These are phyloP conservation scores for Lysandra coridon DNA, from an alignment of 2,888 invertebrate species.

Conservation along the genomic window DNA sequence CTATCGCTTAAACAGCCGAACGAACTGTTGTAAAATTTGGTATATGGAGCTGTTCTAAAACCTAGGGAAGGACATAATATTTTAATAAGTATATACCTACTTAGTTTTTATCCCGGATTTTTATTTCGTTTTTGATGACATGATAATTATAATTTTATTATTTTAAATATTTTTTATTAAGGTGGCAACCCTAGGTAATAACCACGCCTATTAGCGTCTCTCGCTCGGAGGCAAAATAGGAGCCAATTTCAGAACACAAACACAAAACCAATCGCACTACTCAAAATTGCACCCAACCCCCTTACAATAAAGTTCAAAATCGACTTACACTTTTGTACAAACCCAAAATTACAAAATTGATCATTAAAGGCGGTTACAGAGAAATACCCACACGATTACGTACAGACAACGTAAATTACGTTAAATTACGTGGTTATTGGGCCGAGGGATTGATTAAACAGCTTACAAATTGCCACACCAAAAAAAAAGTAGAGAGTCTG, in stretches of 20 bases:
- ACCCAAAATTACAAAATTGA: conserved; percentile 21
- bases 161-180: conserved; percentile 1
- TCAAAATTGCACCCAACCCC: background rate
- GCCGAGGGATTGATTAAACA: conserved; percentile 22
- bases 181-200: conserved; percentile 54
- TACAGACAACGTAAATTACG: conserved; percentile 22
- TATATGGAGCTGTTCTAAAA: no score
- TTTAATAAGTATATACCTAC: no score
- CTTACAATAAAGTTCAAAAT: conserved; percentile 53
- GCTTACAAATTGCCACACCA: conserved; percentile 12
- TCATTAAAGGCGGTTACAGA: conserved; percentile 68
- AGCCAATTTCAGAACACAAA: conserved; percentile 67
- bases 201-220: conserved; percentile 68
- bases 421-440: conserved; percentile 19
- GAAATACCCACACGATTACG: conserved; percentile 34
- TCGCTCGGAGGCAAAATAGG: conserved; percentile 67
- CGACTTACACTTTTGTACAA: conserved; percentile 44
- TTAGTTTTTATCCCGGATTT: background rate
- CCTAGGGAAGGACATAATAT: no score
- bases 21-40: no score
- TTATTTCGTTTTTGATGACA: background rate
- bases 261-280: conserved; percentile 38
- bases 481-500: conserved; percentile 25
- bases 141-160: background rate
- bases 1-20: no score